phyloP scores from a whole-genome alignment of 2,888 invertebrate species.

The Lasioglossum leucozonium region DNA sequence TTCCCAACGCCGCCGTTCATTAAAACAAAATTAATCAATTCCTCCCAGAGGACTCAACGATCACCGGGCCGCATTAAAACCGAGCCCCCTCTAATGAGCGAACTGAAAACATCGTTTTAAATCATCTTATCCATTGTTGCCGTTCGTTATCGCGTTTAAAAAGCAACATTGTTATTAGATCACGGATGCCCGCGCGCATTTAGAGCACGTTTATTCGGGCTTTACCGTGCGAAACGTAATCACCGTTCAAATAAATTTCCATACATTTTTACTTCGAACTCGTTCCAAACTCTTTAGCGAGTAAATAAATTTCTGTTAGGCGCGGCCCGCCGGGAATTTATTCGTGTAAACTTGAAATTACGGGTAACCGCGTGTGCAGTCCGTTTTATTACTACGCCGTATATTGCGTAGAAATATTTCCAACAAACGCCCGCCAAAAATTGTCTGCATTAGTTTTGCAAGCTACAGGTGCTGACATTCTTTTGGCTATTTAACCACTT shows the following conservation, averaged over 20 bases:
- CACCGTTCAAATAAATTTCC: neutral
- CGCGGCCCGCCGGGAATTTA: neutral
- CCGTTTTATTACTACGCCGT: neutral
- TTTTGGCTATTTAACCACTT: too few relatives aligned
- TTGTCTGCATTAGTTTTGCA: neutral
- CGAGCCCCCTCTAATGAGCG: neutral
- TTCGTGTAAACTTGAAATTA: neutral
- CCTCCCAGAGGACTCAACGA: neutral
- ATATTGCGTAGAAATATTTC: neutral
- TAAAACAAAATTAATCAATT: constrained; percentile 10
- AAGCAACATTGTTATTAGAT: neutral
- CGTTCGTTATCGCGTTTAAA: neutral
- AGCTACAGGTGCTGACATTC: too few relatives aligned
- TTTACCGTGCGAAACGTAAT: constrained; percentile 2
- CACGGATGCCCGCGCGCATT: neutral
- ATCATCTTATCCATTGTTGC: neutral
- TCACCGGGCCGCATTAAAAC: neutral
- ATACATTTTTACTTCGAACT: neutral
- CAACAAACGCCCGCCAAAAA: too few relatives aligned
- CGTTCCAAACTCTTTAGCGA: neutral
- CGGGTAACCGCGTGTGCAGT: neutral
- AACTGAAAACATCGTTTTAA: neutral
- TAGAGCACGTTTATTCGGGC: neutral
- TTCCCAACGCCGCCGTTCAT: constrained; percentile 17
- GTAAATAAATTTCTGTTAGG: neutral